A percentile compares a stretch with the other conserved stretches of the same genome.
Evolutionary conservation across 2,113 vertebrate genomes (phyloP).

Genomic region (Xerus inauris): DNA sequence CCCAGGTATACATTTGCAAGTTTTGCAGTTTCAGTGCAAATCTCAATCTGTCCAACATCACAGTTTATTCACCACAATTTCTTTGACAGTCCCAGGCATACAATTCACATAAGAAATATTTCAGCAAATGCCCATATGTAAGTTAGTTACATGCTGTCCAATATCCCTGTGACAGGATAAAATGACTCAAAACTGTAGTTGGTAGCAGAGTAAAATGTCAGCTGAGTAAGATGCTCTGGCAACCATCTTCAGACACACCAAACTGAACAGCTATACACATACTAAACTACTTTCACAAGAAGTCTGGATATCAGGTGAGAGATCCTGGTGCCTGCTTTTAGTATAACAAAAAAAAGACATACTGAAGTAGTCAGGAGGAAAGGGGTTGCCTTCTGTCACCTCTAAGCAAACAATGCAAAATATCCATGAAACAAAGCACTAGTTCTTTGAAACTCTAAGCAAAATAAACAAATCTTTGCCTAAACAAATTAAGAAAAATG

Average conservation of each 20-base stretch:
- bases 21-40: not conserved
- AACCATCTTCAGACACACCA: not conserved
- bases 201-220: not conserved
- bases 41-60: not conserved
- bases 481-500: not conserved
- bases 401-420: not conserved
- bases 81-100: not conserved
- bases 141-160: not conserved
- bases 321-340: not conserved
- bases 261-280: not conserved
- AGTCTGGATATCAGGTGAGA: not conserved
- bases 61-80: not conserved
- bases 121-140: not conserved
- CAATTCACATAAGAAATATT: not conserved
- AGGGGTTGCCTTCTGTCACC: not conserved
- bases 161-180: not conserved
- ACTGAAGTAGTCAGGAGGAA: not conserved
- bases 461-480: not conserved
- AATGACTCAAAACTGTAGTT: not conserved
- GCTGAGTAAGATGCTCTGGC: not conserved
- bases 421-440: not conserved
- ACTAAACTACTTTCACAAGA: not conserved
- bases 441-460: not conserved
- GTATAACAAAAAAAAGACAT: not conserved
- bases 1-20: not conserved